These are phyloP conservation scores for Stigmatopora argus DNA, from an alignment of 2,113 vertebrate genomes.

Conservation along the genomic window DNA sequence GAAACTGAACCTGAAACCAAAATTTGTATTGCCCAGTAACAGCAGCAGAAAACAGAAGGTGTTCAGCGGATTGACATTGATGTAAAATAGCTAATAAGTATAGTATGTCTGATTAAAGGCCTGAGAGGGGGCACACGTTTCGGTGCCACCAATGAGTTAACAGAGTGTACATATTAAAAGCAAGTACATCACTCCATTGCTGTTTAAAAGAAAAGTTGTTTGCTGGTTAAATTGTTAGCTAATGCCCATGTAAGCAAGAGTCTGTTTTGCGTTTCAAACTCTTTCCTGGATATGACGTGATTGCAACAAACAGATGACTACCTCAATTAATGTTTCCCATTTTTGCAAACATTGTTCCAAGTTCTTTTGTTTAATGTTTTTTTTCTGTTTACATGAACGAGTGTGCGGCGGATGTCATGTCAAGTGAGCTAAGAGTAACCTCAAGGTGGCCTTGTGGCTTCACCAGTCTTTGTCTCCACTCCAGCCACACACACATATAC, in stretches of 20 bases:
- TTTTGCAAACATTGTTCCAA: background rate
- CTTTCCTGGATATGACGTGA: background rate
- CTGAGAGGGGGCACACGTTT: too few relatives aligned
- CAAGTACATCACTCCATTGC: too few relatives aligned
- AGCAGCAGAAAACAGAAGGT: too few relatives aligned
- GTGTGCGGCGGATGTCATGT: conserved; percentile 17
- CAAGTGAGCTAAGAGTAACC: conserved; percentile 37
- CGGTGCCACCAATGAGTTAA: too few relatives aligned
- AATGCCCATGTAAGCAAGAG: background rate
- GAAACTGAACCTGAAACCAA: too few relatives aligned
- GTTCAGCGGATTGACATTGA: too few relatives aligned
- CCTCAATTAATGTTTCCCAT: background rate
- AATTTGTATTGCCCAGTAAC: too few relatives aligned
- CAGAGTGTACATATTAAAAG: too few relatives aligned
- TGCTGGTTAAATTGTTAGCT: background rate
- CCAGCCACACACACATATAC: background rate
- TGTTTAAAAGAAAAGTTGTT: background rate
- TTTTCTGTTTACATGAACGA: conserved; percentile 45
- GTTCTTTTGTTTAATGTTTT: conserved; percentile 10
- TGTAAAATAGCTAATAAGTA: too few relatives aligned
- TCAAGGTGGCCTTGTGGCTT: conserved; percentile 60
- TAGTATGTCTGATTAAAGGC: too few relatives aligned
- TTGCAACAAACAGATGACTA: conserved; percentile 1
- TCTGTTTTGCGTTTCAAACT: background rate
- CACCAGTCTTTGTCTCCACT: conserved; percentile 46